These are phyloP conservation scores for Campoletis raptor DNA, from an alignment of 2,888 invertebrate genomes.

Conservation along the genomic window DNA sequence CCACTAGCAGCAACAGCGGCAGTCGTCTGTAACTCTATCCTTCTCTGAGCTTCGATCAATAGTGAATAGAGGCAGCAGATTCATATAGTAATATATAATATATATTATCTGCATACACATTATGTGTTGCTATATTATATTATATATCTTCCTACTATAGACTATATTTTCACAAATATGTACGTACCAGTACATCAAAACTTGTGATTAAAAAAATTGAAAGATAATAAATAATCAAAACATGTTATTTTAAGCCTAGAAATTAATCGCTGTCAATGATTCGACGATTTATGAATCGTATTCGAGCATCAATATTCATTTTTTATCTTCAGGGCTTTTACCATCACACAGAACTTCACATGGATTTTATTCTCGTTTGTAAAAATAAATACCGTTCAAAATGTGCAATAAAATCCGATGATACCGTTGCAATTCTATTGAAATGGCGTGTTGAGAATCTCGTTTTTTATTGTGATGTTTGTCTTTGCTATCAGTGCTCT, in stretches of 20 bases:
- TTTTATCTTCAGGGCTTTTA: not conserved
- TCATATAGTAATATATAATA: conserved; percentile 73
- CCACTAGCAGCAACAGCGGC: conserved; percentile 51
- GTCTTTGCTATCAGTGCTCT: no score
- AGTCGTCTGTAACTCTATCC: conserved; percentile 83
- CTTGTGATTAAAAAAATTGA: not conserved
- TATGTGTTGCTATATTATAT: not conserved
- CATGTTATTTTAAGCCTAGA: not conserved
- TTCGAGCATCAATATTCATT: not conserved
- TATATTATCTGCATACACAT: not conserved
- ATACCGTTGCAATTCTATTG: not conserved
- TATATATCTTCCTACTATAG: not conserved
- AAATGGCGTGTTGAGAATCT: not conserved
- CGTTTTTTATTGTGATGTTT: not conserved
- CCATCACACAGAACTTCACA: not conserved
- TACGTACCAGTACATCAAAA: not conserved
- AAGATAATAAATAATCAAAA: not conserved
- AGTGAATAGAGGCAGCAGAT: conserved; percentile 81
- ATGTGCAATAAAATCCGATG: not conserved
- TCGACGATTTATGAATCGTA: not conserved
- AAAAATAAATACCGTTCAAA: not conserved
- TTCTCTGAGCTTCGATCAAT: conserved; percentile 82
- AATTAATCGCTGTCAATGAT: not conserved
- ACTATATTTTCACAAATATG: not conserved
- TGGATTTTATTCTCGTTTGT: not conserved